A percentile compares a stretch with the other conserved stretches of the same genome.
Conservation (phyloP, 2,888 invertebrate species). For the Drosophila pseudotakahashii region DNA sequence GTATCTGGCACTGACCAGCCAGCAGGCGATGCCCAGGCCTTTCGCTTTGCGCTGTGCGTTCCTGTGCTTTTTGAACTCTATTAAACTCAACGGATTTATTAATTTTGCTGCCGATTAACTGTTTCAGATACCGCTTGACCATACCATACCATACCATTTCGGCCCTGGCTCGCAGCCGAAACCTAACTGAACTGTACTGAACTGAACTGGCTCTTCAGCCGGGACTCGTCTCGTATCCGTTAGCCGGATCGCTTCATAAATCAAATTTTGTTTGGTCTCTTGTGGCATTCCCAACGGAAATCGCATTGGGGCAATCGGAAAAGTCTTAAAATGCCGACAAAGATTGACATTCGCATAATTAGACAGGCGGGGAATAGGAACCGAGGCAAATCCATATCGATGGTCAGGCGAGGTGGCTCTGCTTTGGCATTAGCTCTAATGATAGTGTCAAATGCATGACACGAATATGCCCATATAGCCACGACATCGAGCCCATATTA, state of each 20-base stretch:
- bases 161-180: constrained; percentile 8
- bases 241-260: constrained; percentile 71
- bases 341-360: constrained; percentile 63
- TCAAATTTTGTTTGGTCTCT: constrained; percentile 58
- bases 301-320: constrained; percentile 35
- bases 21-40: constrained; percentile 25
- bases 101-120: constrained; percentile 78
- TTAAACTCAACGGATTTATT: constrained; percentile 80
- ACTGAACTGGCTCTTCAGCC: constrained; percentile 22
- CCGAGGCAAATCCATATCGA: too few relatives aligned
- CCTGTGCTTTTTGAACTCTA: constrained; percentile 75
- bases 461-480: constrained; percentile 39
- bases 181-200: not conserved
- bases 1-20: constrained; percentile 53
- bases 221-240: constrained; percentile 57
- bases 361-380: constrained; percentile 16
- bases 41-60: constrained; percentile 47
- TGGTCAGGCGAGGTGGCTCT: not conserved
- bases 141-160: constrained; percentile 28
- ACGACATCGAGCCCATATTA: constrained; percentile 31
- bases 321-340: constrained; percentile 40
- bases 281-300: constrained; percentile 43
- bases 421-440: constrained; percentile 50
- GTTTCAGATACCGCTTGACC: constrained; percentile 72
- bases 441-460: constrained; percentile 58